Percentiles rank a stretch among this genome's conserved stretches.
phyloP scores from a whole-genome alignment of 2,888 invertebrate genomes.

The Tridacna gigas region DNA sequence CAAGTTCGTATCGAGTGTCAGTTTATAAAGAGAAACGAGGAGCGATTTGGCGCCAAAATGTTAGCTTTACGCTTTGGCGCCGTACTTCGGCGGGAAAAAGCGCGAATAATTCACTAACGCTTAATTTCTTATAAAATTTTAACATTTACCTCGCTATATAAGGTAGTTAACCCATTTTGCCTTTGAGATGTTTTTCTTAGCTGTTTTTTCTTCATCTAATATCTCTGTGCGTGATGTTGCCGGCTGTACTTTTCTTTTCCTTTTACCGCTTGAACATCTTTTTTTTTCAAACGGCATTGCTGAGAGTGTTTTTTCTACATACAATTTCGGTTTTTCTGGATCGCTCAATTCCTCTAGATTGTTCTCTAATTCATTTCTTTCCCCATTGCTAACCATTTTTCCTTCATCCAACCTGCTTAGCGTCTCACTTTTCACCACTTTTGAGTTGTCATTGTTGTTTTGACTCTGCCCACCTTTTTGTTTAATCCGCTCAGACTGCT shows the following conservation, averaged over 20 bases:
- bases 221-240: too few relatives aligned
- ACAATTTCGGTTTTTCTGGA: slow-evolving; percentile 29
- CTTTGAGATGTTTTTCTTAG: too few relatives aligned
- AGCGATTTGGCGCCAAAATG: background rate
- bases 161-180: too few relatives aligned
- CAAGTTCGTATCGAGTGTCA: too few relatives aligned
- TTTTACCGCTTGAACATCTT: too few relatives aligned
- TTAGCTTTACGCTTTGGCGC: slow-evolving; percentile 13
- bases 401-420: background rate
- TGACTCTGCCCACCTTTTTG: slow-evolving; percentile 33
- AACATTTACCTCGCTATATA: background rate
- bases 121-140: background rate
- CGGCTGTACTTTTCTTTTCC: too few relatives aligned
- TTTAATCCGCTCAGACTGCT: too few relatives aligned
- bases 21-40: background rate
- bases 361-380: background rate
- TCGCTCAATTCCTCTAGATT: too few relatives aligned
- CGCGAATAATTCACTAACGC: background rate
- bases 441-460: background rate
- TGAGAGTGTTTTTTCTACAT: slow-evolving; percentile 27
- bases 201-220: too few relatives aligned
- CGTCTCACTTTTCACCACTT: background rate
- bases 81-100: background rate
- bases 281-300: slow-evolving; percentile 40
- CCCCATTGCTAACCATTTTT: background rate